Base-by-base conservation (phyloP, 2,113 vertebrate genomes). In the Balaeniceps rex region DNA sequence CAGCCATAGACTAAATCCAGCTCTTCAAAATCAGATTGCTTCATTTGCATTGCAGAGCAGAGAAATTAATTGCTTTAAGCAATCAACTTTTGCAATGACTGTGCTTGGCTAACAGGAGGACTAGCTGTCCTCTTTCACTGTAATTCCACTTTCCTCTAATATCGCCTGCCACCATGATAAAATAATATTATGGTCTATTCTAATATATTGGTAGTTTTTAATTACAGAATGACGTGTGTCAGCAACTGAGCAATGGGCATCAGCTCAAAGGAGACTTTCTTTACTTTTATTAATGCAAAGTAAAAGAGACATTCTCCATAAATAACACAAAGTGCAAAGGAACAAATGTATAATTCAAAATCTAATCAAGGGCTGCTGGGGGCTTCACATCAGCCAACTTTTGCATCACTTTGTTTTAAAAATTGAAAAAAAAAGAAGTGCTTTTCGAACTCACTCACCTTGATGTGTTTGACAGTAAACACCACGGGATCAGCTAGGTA, bases 401-500 rank as follows among this genome's bases (percentile, higher is more conserved):
- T 44, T 88, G 16, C 44, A 76, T 51, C 23, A 70, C 29, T 87
- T 61, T 26, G 51, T 65, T 94, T 81, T 52, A 74, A 79, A 74
- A 78, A 83, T 11, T 1, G 3, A 14, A 23, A 47, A 29, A 40
- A 29, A 33, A n/a, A 31, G 6, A 33, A 63, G 6, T 1, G 6
- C 24, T 84, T 76, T 64, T 76, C 2, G 3, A 77, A 77, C 31
- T 76, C 58, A 28, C 97, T 97, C 98, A 99, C 99, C 99, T 99
- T 99, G 54, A 99, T 98, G 93, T 99, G 99, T 93, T 98, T 98
- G 91, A 99, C 98, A 66, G 99, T 99, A 96, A 99, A 99, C 71
- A 99, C 98, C 92, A 99, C 99, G 1, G 99, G 99, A 95, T 99
- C 99, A 61, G 99, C 99, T 86, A 99, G 98, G 95, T 99, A 99